phyloP scores from a whole-genome alignment of 2,888 invertebrate species.

The Ethmia dodecea region DNA sequence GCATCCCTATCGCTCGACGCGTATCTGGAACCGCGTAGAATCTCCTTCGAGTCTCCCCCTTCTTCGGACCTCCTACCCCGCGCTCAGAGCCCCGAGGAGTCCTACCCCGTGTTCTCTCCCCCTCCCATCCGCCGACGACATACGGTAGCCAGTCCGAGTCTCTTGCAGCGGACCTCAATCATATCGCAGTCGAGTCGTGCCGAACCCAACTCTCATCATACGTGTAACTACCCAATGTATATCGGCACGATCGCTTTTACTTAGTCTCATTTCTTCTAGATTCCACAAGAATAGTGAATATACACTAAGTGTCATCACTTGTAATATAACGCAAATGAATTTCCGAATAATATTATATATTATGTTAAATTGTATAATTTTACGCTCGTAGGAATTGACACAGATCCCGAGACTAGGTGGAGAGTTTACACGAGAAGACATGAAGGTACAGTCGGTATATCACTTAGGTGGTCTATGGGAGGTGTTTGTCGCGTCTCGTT shows the following conservation, averaged over 20 bases:
- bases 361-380: slow-evolving; percentile 32
- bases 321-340: slow-evolving; percentile 61
- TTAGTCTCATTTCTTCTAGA: background rate
- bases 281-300: slow-evolving; percentile 24
- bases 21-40: slow-evolving; percentile 89
- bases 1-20: slow-evolving; percentile 88
- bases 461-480: slow-evolving; percentile 37
- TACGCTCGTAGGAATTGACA: slow-evolving; percentile 50
- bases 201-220: slow-evolving; percentile 88
- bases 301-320: slow-evolving; percentile 43
- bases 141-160: slow-evolving; percentile 66
- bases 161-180: slow-evolving; percentile 84
- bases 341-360: slow-evolving; percentile 18
- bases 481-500: slow-evolving; percentile 26
- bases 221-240: slow-evolving; percentile 84
- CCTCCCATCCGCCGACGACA: slow-evolving; percentile 85
- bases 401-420: slow-evolving; percentile 35
- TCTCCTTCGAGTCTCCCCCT: slow-evolving; percentile 88
- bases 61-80: slow-evolving; percentile 83
- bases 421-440: slow-evolving; percentile 57
- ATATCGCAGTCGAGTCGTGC: slow-evolving; percentile 87
- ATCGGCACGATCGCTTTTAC: slow-evolving; percentile 2
- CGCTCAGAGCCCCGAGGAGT: slow-evolving; percentile 86
- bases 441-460: slow-evolving; percentile 50
- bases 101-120: slow-evolving; percentile 91